Evolutionary conservation across 2,888 invertebrate genomes (phyloP), one percentile per base, ranked within the genome.

Genomic region (Diaphora mendica): DNA sequence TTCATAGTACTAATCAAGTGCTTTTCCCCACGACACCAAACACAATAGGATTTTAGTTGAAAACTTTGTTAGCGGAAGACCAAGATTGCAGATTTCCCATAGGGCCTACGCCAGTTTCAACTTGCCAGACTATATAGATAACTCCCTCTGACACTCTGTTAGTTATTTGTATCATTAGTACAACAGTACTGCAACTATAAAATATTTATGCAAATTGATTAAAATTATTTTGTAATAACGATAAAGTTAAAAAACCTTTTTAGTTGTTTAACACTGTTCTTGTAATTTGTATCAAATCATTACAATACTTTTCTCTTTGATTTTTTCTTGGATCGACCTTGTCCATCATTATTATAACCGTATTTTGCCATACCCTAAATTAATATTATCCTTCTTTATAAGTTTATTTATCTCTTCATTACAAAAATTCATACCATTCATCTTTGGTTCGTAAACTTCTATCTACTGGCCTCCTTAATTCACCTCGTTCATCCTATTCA

Each of bases 61-160:
- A 92, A 95, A 95, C 95, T 95, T 95, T 94, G 94, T 95, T 94
- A 95, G 91, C 87, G 90, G 89, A 89, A 92, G 92, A 91, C 94
- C 94, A 94, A 94, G 95, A 95, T 94, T 94, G 93, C 86, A 93
- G 91, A 95, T 95, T 95, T 95, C 95, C 95, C 95, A 86, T 84
- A 86, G 94, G 95, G 87, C 92, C 85, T 89, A 91, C 90, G 87
- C 92, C 92, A 94, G 94, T 94, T 94, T 93, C 93, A 91, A 95
- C 91, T 95, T 94, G 79, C 88, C 86, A 89, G 91, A 92, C 93
- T 92, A 89, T 93, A 95, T 94, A 92, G 93, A 93, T 94, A 94
- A 94, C 91, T 94, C 92, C 85, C 86, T 88, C 90, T 90, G 91
- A 90, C 91, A 89, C 88, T 84, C 88, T 82, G 87, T 91, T 88